These are phyloP conservation scores for Dasypolia templi DNA, from an alignment of 2,888 invertebrate species.

Conservation along the genomic window DNA sequence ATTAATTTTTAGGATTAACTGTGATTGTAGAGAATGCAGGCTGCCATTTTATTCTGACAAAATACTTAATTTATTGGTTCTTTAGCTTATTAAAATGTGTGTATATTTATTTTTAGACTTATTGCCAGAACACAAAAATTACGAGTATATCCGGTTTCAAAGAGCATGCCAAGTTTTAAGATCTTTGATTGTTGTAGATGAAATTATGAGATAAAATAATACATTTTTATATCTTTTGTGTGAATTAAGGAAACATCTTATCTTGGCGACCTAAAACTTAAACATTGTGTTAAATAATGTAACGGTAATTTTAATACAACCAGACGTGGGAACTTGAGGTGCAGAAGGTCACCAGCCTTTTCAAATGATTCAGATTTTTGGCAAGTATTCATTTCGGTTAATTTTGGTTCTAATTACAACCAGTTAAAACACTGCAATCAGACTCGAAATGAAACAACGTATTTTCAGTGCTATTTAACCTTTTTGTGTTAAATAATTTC, in stretches of 20 bases:
- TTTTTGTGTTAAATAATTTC: slow-evolving; percentile 5
- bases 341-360: slow-evolving; percentile 65
- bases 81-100: too few relatives aligned
- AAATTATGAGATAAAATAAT: slow-evolving; percentile 58
- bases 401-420: slow-evolving; percentile 56
- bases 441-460: slow-evolving; percentile 29
- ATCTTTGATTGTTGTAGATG: slow-evolving; percentile 45
- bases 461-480: slow-evolving; percentile 7
- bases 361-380: slow-evolving; percentile 51
- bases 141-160: slow-evolving; percentile 42
- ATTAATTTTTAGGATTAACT: slow-evolving; percentile 29
- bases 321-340: slow-evolving; percentile 71
- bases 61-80: slow-evolving; percentile 44
- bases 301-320: slow-evolving; percentile 68
- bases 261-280: slow-evolving; percentile 69
- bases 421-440: slow-evolving; percentile 36
- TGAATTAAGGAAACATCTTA: slow-evolving; percentile 65
- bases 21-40: not conserved
- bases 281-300: slow-evolving; percentile 75
- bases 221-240: slow-evolving; percentile 53
- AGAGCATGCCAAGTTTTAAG: slow-evolving; percentile 23
- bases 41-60: slow-evolving; percentile 13
- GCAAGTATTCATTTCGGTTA: slow-evolving; percentile 54
- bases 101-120: slow-evolving; percentile 32
- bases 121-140: slow-evolving; percentile 29